Evolutionary conservation across 1,140 invertebrate species (phyloP), one percentile per base, ranked within the genome.

Genomic region (Babylonia areolata): DNA sequence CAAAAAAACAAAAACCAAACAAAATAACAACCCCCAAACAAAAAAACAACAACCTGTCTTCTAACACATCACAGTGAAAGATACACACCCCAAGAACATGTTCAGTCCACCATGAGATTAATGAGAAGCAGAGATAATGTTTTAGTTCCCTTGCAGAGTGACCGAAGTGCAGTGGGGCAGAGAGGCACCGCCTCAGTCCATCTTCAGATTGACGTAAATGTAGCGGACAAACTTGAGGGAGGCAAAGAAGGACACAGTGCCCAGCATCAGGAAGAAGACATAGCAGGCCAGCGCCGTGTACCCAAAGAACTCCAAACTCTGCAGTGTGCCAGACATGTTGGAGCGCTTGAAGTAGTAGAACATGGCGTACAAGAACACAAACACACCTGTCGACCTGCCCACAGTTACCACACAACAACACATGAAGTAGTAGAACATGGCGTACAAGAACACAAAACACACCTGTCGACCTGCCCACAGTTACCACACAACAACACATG

Each of bases 151-250:
- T n/a, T n/a, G n/a, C n/a, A n/a, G n/a, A n/a, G n/a, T n/a, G n/a
- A n/a, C n/a, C n/a, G n/a, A n/a, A n/a, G n/a, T n/a, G n/a, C n/a
- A n/a, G n/a, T n/a, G n/a, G n/a, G n/a, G n/a, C n/a, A n/a, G n/a
- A n/a, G n/a, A n/a, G n/a, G n/a, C 0, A 51, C 46, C 0, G 46
- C 46, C 84, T 88, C 85, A 95, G 86, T 95, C 95, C 94, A 95
- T 95, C 90, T 95, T 95, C 77, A 95, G 93, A 87, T 95, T 95
- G 33, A 94, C 92, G 88, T 95, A 95, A 85, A 95, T 95, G 87
- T 95, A 95, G 42, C 94, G 92, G 2, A 95, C 94, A 91, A 95
- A 95, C 71, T 94, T 93, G 31, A 95, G 91, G 1, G 95, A 95
- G 11, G 95, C 94, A 82, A 95, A 95, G 90, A 95, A 95, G 6